phyloP scores from a whole-genome alignment of 2,888 invertebrate species.

The Ophioninae sp. region DNA sequence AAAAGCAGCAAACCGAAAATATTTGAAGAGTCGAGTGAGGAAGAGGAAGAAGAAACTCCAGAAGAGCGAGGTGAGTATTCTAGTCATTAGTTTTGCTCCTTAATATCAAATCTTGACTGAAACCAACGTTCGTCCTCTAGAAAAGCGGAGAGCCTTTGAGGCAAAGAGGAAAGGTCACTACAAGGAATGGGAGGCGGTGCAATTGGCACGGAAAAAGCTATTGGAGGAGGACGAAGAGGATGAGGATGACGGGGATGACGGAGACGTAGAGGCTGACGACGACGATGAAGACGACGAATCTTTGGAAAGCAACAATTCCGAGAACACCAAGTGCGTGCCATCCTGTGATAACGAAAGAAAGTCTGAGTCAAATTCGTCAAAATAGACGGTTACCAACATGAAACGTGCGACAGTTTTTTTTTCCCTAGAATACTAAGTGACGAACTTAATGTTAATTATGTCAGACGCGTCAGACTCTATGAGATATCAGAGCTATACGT shows the following conservation, averaged over 20 bases:
- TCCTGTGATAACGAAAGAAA: conserved; percentile 75
- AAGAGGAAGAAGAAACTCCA: conserved; percentile 81
- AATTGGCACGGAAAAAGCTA: conserved; percentile 94
- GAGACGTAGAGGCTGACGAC: conserved; percentile 38
- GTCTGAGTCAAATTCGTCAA: conserved; percentile 68
- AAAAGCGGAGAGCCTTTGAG: conserved; percentile 91
- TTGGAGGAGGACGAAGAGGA: conserved; percentile 95
- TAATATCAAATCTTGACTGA: background rate
- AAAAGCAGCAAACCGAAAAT: conserved; percentile 81
- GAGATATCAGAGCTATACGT: conserved; percentile 2
- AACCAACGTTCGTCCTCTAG: conserved; percentile 78
- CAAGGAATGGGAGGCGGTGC: conserved; percentile 97
- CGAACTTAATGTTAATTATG: too few species aligned
- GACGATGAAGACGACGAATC: conserved; percentile 57
- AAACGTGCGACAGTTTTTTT: conserved; percentile 8
- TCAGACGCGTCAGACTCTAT: conserved; percentile 22
- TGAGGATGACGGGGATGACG: conserved; percentile 75
- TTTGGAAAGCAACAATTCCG: conserved; percentile 66
- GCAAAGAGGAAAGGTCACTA: conserved; percentile 97
- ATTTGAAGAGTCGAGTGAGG: conserved; percentile 78
- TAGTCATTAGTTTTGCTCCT: background rate
- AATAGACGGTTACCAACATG: conserved; percentile 50
- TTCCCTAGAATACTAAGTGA: background rate
- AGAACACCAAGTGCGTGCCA: conserved; percentile 78
- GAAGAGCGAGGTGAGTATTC: conserved; percentile 80